A percentile compares a stretch with the other conserved stretches of the same genome.
Conservation (phyloP, 1,140 invertebrate species). For the Mercenaria mercenaria region DNA sequence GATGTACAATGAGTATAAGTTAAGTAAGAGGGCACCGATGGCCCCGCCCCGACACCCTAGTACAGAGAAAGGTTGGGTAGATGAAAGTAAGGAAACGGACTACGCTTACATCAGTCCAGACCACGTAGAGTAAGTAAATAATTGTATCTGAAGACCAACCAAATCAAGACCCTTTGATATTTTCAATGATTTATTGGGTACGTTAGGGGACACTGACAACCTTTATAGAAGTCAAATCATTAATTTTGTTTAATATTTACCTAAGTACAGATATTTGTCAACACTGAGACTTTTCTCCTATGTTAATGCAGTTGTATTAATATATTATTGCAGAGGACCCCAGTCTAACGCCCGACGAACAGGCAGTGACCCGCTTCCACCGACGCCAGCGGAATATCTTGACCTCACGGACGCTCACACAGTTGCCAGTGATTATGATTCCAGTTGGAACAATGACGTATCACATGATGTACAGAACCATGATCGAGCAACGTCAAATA, state of each 20-base stretch:
- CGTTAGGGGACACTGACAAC: background rate
- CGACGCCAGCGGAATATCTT: constrained; percentile 2
- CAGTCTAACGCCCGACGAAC: background rate
- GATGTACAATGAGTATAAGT: constrained; percentile 36
- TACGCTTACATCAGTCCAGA: constrained; percentile 18
- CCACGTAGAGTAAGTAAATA: constrained; percentile 10
- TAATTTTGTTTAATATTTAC: background rate
- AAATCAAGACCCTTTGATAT: background rate
- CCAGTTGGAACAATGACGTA: background rate
- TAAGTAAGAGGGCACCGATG: background rate
- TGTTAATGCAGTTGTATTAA: background rate
- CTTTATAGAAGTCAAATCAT: background rate
- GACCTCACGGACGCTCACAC: background rate
- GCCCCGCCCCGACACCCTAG: background rate
- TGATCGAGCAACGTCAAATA: background rate
- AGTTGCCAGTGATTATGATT: background rate
- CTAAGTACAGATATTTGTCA: background rate
- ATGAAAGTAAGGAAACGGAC: background rate
- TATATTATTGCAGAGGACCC: background rate
- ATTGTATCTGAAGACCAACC: too few relatives aligned
- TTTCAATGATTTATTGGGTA: background rate
- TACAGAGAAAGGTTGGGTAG: background rate
- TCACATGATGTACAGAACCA: background rate
- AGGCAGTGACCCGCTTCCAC: background rate
- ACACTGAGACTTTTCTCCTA: background rate